Evolutionary conservation across 2,797 vertebrate species (phyloP).

Genomic region (Ataeniobius toweri): DNA sequence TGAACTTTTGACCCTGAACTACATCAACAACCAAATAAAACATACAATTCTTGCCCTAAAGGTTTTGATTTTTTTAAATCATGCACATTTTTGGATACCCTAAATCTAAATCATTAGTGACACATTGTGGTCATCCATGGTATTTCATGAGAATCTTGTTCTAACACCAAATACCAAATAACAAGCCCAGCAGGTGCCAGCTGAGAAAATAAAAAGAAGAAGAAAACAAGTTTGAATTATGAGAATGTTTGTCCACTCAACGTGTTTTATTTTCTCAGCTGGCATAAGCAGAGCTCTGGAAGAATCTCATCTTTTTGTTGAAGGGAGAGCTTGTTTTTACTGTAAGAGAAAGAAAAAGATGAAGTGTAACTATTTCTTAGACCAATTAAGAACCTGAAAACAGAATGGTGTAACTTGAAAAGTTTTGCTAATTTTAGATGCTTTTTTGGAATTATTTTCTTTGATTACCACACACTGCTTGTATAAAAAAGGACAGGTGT

Average conservation of each 20-base stretch:
- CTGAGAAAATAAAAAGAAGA: slow-evolving; percentile 9
- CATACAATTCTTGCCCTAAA: neutral
- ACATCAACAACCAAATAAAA: neutral
- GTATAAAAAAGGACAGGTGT: neutral
- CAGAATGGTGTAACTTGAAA: neutral
- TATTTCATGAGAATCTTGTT: neutral
- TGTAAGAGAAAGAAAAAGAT: neutral
- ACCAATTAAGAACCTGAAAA: neutral
- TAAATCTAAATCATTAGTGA: neutral
- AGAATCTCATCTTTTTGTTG: neutral
- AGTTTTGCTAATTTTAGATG: neutral
- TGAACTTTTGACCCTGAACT: too few relatives aligned
- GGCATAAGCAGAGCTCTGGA: neutral
- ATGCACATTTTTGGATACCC: neutral
- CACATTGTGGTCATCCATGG: neutral
- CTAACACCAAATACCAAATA: neutral
- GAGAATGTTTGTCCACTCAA: too few relatives aligned
- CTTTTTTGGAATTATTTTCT: neutral
- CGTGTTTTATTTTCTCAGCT: neutral
- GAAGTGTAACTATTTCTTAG: neutral
- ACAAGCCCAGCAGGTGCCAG: neutral
- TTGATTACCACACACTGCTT: neutral
- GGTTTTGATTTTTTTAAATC: neutral
- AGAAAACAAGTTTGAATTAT: neutral
- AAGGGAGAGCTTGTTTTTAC: neutral